Evolutionary conservation across 2,797 vertebrate species (phyloP).

Genomic region (Acrossocheilus wenchowensis): DNA sequence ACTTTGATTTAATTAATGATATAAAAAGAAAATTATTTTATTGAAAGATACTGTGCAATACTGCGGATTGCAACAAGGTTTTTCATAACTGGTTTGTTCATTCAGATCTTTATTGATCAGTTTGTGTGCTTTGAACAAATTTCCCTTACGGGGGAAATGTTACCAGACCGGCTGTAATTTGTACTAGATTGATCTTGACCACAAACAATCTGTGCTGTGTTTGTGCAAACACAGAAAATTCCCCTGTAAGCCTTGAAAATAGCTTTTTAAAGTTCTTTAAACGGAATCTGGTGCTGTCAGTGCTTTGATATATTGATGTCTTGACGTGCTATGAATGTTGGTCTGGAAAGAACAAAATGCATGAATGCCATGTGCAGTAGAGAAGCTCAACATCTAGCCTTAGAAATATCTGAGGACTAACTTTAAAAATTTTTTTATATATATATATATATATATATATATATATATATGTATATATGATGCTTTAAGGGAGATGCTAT

Average conservation of each 20-base stretch:
- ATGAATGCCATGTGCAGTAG: constrained; percentile 25
- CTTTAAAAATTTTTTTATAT: not conserved
- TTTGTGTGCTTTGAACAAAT: not conserved
- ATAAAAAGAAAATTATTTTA: not conserved
- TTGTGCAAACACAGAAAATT: not conserved
- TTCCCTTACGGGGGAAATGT: not conserved
- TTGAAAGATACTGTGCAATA: not conserved
- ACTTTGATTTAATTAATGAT: not conserved
- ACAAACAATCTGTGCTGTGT: constrained; percentile 7
- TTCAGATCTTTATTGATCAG: not conserved
- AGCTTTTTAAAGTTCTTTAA: not conserved
- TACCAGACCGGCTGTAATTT: constrained; percentile 14
- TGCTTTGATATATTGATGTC: constrained; percentile 6
- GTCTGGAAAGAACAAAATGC: constrained; percentile 18
- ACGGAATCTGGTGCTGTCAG: not conserved
- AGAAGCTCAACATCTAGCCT: constrained; percentile 21
- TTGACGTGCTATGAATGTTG: not conserved
- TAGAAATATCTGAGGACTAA: constrained; percentile 17
- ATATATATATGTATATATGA: not conserved
- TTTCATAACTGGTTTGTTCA: not conserved
- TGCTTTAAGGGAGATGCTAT: constrained; percentile 1
- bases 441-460: not conserved
- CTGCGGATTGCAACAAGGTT: not conserved
- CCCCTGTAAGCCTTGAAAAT: not conserved
- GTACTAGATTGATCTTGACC: constrained; percentile 24